Conservation (phyloP, 2,113 vertebrate genomes). For the Egretta garzetta region DNA sequence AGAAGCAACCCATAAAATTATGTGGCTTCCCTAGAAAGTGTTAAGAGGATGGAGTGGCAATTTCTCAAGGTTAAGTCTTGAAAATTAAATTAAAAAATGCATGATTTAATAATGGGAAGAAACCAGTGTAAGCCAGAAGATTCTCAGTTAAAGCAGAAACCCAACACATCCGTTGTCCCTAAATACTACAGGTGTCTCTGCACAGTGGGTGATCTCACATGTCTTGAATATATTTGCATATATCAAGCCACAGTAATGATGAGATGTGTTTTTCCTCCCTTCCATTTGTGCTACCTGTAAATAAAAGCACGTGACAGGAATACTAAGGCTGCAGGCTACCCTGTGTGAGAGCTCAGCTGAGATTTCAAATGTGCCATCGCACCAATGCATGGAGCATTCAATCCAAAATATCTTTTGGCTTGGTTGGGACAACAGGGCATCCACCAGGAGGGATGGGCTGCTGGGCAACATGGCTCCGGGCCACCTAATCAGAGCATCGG, state of each 20-base stretch:
- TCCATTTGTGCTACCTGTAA: conserved; percentile 66
- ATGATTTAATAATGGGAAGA: conserved; percentile 43
- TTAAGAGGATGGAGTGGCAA: conserved; percentile 24
- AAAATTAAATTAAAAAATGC: conserved; percentile 15
- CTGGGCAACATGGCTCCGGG: neutral
- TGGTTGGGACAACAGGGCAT: neutral
- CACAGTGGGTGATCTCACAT: conserved; percentile 44
- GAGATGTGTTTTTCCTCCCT: conserved; percentile 53
- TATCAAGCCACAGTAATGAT: conserved; percentile 67
- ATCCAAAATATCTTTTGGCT: neutral
- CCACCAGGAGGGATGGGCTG: neutral
- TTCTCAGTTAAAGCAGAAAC: conserved; percentile 40
- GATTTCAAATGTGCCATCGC: neutral
- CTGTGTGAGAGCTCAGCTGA: neutral
- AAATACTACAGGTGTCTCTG: conserved; percentile 59
- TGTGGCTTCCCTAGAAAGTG: conserved; percentile 26
- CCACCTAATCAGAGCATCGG: neutral
- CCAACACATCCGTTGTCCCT: conserved; percentile 45
- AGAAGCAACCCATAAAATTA: conserved; percentile 36
- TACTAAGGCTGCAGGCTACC: conserved; percentile 31
- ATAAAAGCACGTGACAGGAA: conserved; percentile 64
- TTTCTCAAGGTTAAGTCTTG: conserved; percentile 55
- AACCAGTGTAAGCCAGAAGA: conserved; percentile 5
- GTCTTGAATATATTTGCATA: conserved; percentile 62
- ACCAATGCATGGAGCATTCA: neutral